Percentiles rank a stretch among this genome's conserved stretches.
phyloP scores from a whole-genome alignment of 1,140 invertebrate genomes.

The Eufriesea mexicana region DNA sequence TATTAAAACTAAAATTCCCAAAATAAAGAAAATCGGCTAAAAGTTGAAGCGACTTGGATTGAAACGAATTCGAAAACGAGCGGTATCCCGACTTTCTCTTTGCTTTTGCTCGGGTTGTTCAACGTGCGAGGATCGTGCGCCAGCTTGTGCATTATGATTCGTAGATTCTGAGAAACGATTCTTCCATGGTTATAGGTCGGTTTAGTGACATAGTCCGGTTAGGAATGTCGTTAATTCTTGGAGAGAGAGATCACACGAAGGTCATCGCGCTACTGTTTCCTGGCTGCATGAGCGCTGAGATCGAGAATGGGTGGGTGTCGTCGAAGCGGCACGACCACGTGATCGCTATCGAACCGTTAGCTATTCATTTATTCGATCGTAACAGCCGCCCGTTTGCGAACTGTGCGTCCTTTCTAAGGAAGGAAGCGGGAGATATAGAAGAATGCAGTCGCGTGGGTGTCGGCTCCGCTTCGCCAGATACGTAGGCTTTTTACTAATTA shows the following conservation, averaged over 20 bases:
- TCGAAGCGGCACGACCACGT: slow-evolving; percentile 38
- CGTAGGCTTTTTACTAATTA: not conserved
- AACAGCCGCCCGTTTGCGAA: slow-evolving; percentile 1
- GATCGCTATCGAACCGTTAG: slow-evolving; percentile 59
- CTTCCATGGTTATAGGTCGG: slow-evolving; percentile 41
- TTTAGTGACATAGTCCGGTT: slow-evolving; percentile 47
- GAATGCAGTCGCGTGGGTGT: not conserved
- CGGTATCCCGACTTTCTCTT: too few relatives aligned
- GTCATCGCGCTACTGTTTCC: slow-evolving; percentile 57
- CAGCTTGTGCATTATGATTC: not conserved
- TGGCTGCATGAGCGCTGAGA: slow-evolving; percentile 25
- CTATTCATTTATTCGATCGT: slow-evolving; percentile 46
- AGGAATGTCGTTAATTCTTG: slow-evolving; percentile 59
- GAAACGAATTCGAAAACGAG: not conserved
- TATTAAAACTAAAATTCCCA: too few relatives aligned
- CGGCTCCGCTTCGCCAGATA: not conserved
- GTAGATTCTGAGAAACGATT: slow-evolving; percentile 28
- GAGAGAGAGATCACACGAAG: slow-evolving; percentile 53
- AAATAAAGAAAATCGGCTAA: too few relatives aligned
- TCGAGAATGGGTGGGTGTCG: slow-evolving; percentile 32
- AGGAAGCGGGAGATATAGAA: not conserved
- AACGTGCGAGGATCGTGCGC: not conserved
- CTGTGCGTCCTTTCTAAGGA: slow-evolving; percentile 15
- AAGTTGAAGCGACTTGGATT: too few relatives aligned
- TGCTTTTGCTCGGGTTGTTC: not conserved